Conservation (phyloP, 2,113 vertebrate genomes). For the Gadus chalcogrammus region DNA sequence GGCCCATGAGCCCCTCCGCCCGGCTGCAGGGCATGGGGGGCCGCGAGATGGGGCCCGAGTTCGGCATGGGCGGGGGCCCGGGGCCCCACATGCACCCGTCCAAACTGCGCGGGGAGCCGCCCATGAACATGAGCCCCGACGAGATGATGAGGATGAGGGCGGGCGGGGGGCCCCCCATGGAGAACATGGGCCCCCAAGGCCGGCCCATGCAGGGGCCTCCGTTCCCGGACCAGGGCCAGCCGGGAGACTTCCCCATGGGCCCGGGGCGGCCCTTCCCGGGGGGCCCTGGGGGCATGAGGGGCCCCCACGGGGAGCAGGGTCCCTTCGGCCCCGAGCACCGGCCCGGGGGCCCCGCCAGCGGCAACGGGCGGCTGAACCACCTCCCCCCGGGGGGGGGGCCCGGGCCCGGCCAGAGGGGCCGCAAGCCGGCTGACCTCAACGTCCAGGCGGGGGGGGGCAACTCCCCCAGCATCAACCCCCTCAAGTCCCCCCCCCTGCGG, state of each 20-base stretch:
- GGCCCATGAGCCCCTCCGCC: conserved; percentile 93
- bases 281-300: conserved; percentile 83
- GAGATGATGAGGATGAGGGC: conserved; percentile 90
- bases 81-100: conserved; percentile 88
- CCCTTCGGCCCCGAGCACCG: conserved; percentile 89
- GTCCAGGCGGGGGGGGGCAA: conserved; percentile 87
- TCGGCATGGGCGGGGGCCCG: conserved; percentile 76
- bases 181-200: conserved; percentile 84
- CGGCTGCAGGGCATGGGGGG: conserved; percentile 89
- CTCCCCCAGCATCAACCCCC: conserved; percentile 94
- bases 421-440: conserved; percentile 88
- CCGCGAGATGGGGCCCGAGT: conserved; percentile 88
- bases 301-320: conserved; percentile 83
- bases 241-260: conserved; percentile 89
- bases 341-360: conserved; percentile 70
- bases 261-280: conserved; percentile 88
- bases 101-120: conserved; percentile 83
- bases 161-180: conserved; percentile 74
- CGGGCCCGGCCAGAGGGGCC: conserved; percentile 77
- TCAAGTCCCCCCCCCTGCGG: conserved; percentile 95
- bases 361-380: conserved; percentile 93
- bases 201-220: conserved; percentile 85
- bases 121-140: conserved; percentile 82
- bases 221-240: conserved; percentile 86
- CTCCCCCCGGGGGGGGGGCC: conserved; percentile 78